Evolutionary conservation across 2,797 vertebrate species (phyloP), one percentile per base, ranked within the genome.

Genomic region (Falco concolor): DNA sequence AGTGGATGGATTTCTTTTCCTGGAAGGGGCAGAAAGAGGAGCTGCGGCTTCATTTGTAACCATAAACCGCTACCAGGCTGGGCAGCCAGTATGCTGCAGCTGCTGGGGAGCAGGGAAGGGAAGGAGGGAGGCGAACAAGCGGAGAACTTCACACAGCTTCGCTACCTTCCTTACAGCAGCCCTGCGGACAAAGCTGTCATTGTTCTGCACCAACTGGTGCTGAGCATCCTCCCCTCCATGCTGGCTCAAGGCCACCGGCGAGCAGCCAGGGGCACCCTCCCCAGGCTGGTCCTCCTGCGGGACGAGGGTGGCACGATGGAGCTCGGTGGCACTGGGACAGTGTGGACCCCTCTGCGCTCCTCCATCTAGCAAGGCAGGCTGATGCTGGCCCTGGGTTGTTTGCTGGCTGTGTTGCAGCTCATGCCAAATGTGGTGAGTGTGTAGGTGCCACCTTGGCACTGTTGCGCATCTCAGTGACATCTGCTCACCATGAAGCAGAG

Each of bases 351-450:
- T 42, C 30, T 16, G 65, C 30, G 49, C 53, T 59, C 36, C 40
- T 63, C 53, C 8, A 2, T 5, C 38, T 5, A 3, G 4, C 5
- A 59, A 20, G 15, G 54, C 27, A 23, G 4, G 1, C 1, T 30
- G 73, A 3, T 45, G 40, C 7, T 2, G 32, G 87, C 56, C 89
- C 73, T 13, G 19, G 12, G 49, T 19, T 21, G 5, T 17, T 67
- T 6, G 1, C 9, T 7, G 2, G 34, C 32, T 3, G 0, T 9
- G 27, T 5, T 27, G 56, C 40, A 54, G 60, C 60, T 57, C 61
- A 2, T 0, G 3, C 9, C 28, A 40, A 30, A 34, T 0, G 2
- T 2, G 12, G 25, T 0, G 2, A 38, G 53, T 0, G 0, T 10
- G 19, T 40, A 67, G n/a, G 19, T 2, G 19, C 15, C 67, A 54